Base-by-base conservation (phyloP, 2,113 vertebrate genomes). In the Percopsis transmontana region DNA sequence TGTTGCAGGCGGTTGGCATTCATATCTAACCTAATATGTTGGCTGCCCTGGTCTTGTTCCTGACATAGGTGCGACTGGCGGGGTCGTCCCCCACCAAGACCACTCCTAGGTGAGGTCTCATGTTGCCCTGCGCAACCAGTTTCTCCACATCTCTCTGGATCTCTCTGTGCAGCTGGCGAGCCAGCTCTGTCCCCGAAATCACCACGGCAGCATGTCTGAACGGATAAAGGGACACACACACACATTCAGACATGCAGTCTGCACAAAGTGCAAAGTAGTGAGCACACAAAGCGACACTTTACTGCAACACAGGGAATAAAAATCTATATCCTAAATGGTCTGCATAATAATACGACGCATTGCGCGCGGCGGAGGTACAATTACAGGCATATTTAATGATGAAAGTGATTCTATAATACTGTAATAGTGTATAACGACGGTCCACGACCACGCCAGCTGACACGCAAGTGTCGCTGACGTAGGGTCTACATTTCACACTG, bases 51-150 rank as follows among this genome's bases (percentile, higher is more conserved):
- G 95, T 93, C 90, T 97, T 98, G 85, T 95, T 97, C 79, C 85
- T 92, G 50, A 96, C 96, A 8, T 98, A 98, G 2, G 91, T 93
- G 19, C 91, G 94, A 75, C 96, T 97, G 59, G 95, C 96, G 15
- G 94, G 92, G 68, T 95, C 90, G 58, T 96, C 92, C 11, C 96
- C 96, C 23, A 98, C 95, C 57, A 96, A 74, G 20, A 98, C 69
- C 40, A 97, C 95, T 66, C 93, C 95, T 21, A 98, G 92, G 58
- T 96, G 95, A 69, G 96, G 96, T 80, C 94, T 93, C 85, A 87
- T 90, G 87, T 96, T 95, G 41, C 95, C 95, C 76, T 88, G 81
- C 2, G 92, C 91, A 2, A 96, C 66, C 82, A 94, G 93, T 0
- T 88, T 91, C 5, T 94, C 94, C 62, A 98, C 92, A n/a, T 93